A percentile compares a stretch with the other conserved stretches of the same genome.
phyloP scores from a whole-genome alignment of 2,113 vertebrate species.

The Hepsetus odoe region DNA sequence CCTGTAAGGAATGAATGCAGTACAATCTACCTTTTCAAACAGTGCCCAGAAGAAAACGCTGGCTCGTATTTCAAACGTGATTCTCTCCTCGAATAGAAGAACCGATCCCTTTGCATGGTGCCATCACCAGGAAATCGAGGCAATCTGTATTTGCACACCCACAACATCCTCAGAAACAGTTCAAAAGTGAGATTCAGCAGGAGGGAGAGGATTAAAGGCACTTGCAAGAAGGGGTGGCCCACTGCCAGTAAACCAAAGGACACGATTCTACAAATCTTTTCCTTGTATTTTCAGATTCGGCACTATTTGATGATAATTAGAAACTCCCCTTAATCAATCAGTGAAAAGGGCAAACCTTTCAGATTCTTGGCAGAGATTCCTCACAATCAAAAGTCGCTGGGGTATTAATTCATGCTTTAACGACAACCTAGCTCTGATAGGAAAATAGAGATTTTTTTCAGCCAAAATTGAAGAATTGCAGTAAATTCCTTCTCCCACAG shows the following conservation, averaged over 20 bases:
- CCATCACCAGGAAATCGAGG: neutral
- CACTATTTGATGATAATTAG: no score
- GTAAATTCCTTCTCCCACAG: constrained; percentile 30
- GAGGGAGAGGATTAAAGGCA: neutral
- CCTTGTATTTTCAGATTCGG: neutral
- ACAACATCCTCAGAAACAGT: neutral
- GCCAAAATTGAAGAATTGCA: constrained; percentile 29
- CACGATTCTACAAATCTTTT: neutral
- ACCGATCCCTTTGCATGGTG: neutral
- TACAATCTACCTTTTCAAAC: neutral
- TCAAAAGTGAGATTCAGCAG: neutral
- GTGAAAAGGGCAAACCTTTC: neutral
- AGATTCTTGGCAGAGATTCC: neutral
- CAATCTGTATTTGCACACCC: neutral
- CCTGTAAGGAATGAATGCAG: neutral
- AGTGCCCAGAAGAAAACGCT: neutral
- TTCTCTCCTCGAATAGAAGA: neutral
- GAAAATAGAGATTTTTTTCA: neutral
- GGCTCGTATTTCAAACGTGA: neutral
- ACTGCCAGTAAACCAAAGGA: neutral
- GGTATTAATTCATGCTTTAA: neutral
- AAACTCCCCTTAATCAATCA: no score
- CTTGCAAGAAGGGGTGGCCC: neutral
- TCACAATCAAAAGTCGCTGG: no score
- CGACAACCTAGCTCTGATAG: neutral